Evolutionary conservation across 35 echinoderm and acorn worm species (phyloP).

Genomic region (Apostichopus japonicus): DNA sequence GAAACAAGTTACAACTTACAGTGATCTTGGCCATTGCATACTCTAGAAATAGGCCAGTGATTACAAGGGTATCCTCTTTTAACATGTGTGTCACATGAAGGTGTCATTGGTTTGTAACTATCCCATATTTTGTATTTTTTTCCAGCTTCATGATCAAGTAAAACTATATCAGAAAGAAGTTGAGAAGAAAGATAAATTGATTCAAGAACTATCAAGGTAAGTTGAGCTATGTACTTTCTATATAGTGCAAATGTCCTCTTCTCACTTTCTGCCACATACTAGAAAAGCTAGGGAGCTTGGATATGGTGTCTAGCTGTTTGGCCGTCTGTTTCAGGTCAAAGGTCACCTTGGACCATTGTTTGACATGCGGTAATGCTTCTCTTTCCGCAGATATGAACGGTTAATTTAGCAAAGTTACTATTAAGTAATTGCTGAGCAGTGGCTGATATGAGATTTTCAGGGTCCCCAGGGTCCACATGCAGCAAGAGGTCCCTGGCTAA

Average conservation of each 20-base stretch:
- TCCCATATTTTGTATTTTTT: neutral
- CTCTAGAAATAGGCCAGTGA: neutral
- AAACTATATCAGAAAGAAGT: slow-evolving; percentile 83
- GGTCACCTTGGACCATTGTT: neutral
- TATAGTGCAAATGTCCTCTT: too few species aligned
- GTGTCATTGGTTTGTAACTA: too few species aligned
- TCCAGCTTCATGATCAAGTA: slow-evolving; percentile 92
- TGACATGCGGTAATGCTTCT: neutral
- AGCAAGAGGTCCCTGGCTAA: too few species aligned
- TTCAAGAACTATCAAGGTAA: slow-evolving; percentile 94
- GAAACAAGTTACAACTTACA: too few species aligned
- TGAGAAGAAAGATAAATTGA: slow-evolving; percentile 93
- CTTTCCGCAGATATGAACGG: neutral
- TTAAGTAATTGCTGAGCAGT: neutral
- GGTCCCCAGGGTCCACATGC: neutral
- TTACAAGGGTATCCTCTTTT: neutral
- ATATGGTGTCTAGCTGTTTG: neutral
- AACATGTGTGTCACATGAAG: too few species aligned
- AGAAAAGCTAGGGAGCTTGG: too few species aligned
- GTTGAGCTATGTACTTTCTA: neutral
- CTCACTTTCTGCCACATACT: too few species aligned
- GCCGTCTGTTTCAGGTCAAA: neutral
- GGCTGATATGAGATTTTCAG: neutral
- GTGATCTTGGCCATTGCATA: too few species aligned
- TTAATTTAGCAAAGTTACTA: neutral